Conservation (phyloP, 1,140 invertebrate species). For the Caerostris extrusa region DNA sequence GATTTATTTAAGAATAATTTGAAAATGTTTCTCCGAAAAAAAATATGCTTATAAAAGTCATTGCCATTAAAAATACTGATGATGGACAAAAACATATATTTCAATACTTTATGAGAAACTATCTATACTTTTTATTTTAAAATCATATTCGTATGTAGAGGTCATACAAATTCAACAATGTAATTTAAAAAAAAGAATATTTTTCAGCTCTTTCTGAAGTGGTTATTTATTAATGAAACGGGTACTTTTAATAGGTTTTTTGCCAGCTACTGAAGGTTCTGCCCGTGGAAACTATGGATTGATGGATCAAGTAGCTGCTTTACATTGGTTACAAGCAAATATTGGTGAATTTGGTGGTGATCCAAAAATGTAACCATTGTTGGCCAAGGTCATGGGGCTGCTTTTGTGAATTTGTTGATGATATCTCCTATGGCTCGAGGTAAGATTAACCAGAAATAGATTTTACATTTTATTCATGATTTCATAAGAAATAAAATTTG, state of each 20-base stretch:
- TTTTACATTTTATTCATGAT: too few species aligned
- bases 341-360: slow-evolving; percentile 83
- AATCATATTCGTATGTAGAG: background rate
- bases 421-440: slow-evolving; percentile 82
- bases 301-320: slow-evolving; percentile 96
- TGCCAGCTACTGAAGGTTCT: slow-evolving; percentile 86
- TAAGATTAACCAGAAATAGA: background rate
- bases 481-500: too few species aligned
- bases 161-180: background rate
- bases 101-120: too few species aligned
- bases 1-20: too few species aligned
- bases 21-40: too few species aligned
- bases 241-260: slow-evolving; percentile 71
- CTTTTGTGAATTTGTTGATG: slow-evolving; percentile 80
- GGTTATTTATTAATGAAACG: background rate
- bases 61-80: too few species aligned
- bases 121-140: too few species aligned
- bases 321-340: slow-evolving; percentile 90
- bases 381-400: slow-evolving; percentile 82
- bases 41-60: too few species aligned
- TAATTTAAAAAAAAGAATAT: background rate
- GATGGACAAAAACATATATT: too few species aligned
- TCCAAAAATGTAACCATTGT: slow-evolving; percentile 81
- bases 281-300: slow-evolving; percentile 96
- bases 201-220: background rate